A percentile compares a stretch with the other conserved stretches of the same genome.
These are phyloP conservation scores for Lacanobia wlatinum DNA, from an alignment of 2,888 invertebrate genomes.

Conservation along the genomic window DNA sequence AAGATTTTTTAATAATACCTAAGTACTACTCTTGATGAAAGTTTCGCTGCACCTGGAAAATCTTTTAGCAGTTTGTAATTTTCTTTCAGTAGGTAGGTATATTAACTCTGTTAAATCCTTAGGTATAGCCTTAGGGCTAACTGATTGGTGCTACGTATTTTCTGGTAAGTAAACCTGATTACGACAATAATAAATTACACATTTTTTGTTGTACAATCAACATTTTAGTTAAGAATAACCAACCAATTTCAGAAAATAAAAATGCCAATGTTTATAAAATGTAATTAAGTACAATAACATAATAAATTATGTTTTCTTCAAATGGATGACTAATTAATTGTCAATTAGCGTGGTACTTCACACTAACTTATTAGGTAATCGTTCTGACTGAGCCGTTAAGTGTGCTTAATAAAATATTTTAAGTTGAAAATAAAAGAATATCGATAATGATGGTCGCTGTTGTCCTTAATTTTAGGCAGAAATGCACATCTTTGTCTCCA, in stretches of 20 bases:
- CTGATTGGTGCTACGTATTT: neutral
- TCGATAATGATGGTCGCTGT: neutral
- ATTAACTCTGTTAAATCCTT: too few relatives aligned
- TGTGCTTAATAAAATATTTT: neutral
- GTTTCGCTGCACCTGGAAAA: neutral
- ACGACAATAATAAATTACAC: neutral
- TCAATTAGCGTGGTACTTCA: neutral
- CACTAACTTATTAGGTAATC: neutral
- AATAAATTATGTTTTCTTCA: neutral
- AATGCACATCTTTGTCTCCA: constrained; percentile 58
- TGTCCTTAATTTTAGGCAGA: constrained; percentile 39
- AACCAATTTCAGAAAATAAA: neutral
- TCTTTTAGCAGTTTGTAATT: neutral
- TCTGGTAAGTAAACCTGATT: neutral
- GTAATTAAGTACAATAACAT: neutral
- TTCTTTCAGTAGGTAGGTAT: too few relatives aligned
- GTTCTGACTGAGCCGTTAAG: neutral
- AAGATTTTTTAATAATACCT: too few relatives aligned
- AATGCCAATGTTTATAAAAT: neutral
- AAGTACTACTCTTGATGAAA: too few relatives aligned
- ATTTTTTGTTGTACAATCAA: neutral
- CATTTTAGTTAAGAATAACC: too few relatives aligned
- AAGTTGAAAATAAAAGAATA: neutral
- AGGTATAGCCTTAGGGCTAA: too few relatives aligned
- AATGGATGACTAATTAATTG: constrained; percentile 18